Base-by-base conservation (phyloP, 2,888 invertebrate genomes). In the Caenorhabditis becei region DNA sequence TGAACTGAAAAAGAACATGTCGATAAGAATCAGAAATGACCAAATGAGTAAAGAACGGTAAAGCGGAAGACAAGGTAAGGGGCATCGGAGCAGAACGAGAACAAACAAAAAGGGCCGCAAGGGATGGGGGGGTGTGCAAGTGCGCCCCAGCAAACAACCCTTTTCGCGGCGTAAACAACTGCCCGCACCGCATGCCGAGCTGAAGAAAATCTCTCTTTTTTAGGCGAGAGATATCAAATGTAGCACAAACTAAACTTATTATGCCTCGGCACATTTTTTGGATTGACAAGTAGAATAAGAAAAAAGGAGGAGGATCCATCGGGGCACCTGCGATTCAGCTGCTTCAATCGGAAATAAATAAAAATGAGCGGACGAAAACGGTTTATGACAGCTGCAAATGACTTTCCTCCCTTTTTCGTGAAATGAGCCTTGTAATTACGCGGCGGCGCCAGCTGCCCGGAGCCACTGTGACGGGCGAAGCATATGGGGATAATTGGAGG, bases 81-180 rank as follows among this genome's bases (percentile, higher is more conserved):
- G 59, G n/a, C 69, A 54, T 23, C 24, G 24, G 28, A 51, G 51
- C 18, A 53, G 65, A 56, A 54, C 47, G 32, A 26, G 59, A 37
- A 20, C 59, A 74, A 74, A 74, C 65, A 59, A 23, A 16, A 24
- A 24, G 5, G 63, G 72, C 32, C 53, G 41, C 2, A 18, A 26
- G 51, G 14, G 23, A 23, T 35, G 23, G 16, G 51, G 47, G 47
- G 16, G 35, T 44, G 18, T 51, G 74, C 66, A 75, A 66, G 44
- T 24, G 75, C 66, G 75, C 75, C 41, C 75, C 14, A 44, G 8
- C 28, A 37, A 7, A 61, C 59, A 14, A 11, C 20, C 32, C 23
- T 10, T 44, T 59, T 61, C 24, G 26, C 14, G 41, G n/a, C 35
- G 56, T 41, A 62, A 72, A 72, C 63, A 72, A 47, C 54, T 14